These are phyloP conservation scores for Nomada fabriciana DNA, from an alignment of 2,888 invertebrate genomes.

Conservation along the genomic window DNA sequence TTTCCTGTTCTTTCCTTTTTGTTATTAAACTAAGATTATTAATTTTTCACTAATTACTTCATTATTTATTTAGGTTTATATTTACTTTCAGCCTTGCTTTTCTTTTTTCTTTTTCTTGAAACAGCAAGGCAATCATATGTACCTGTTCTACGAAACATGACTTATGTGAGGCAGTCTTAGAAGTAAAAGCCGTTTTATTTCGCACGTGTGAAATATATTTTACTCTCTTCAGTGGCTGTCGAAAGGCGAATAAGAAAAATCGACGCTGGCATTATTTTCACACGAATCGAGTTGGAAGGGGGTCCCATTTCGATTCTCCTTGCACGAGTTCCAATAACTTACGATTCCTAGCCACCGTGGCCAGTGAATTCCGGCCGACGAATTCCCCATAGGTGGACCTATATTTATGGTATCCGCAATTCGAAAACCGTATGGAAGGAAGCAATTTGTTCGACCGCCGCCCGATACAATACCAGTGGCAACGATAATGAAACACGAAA, in stretches of 20 bases:
- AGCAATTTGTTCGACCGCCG: conserved; percentile 65
- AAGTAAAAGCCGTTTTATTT: not conserved
- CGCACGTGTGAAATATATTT: not conserved
- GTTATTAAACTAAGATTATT: not conserved
- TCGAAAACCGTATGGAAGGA: conserved; percentile 66
- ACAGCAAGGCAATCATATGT: no score
- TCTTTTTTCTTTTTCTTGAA: no score
- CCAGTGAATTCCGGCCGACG: conserved; percentile 57
- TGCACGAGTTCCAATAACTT: conserved; percentile 61
- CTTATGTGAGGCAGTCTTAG: no score
- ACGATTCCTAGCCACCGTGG: conserved; percentile 39
- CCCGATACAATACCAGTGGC: conserved; percentile 58
- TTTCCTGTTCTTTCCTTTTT: not conserved
- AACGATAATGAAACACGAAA: conserved; percentile 55
- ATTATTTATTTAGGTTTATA: no score
- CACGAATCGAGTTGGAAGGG: not conserved
- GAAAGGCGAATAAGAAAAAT: not conserved
- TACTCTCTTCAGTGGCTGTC: not conserved
- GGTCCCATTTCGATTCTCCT: conserved; percentile 57
- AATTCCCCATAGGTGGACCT: conserved; percentile 57
- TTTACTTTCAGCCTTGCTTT: no score
- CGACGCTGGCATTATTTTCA: conserved; percentile 23
- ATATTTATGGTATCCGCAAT: conserved; percentile 70
- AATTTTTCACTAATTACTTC: not conserved
- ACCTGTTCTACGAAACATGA: no score